Evolutionary conservation across 2,797 vertebrate genomes (phyloP).

Genomic region (Adelosebastes latens): DNA sequence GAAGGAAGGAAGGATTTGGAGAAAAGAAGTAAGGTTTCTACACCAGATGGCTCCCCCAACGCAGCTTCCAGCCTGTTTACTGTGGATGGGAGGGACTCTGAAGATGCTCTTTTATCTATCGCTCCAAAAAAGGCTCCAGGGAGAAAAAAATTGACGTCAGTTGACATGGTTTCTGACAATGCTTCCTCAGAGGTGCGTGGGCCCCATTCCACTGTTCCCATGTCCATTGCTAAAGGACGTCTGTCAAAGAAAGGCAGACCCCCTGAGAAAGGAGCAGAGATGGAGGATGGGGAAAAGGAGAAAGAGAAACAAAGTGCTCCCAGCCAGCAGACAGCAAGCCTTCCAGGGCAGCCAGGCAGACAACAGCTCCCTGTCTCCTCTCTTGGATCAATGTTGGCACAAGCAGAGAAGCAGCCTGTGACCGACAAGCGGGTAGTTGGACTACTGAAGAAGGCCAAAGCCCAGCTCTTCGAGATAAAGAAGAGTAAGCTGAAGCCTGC

Average conservation of each 20-base stretch:
- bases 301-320: constrained; percentile 77
- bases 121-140: constrained; percentile 89
- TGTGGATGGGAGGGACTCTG: constrained; percentile 86
- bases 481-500: constrained; percentile 95
- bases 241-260: constrained; percentile 89
- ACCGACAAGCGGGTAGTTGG: constrained; percentile 94
- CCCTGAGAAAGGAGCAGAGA: constrained; percentile 84
- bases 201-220: constrained; percentile 56
- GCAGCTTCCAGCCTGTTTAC: constrained; percentile 84
- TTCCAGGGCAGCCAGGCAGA: constrained; percentile 82
- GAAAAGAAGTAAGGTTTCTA: constrained; percentile 88
- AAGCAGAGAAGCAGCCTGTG: constrained; percentile 94
- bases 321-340: constrained; percentile 66
- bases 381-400: constrained; percentile 90
- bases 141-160: constrained; percentile 87
- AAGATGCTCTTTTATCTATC: constrained; percentile 82
- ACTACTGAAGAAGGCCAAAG: constrained; percentile 96
- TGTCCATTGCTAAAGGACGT: constrained; percentile 83
- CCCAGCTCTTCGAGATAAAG: constrained; percentile 96
- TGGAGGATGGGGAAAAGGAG: constrained; percentile 82
- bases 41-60: constrained; percentile 86
- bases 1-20: constrained; percentile 88
- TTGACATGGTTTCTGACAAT: constrained; percentile 81
- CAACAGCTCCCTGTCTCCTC: constrained; percentile 88
- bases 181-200: constrained; percentile 81